phyloP scores from a whole-genome alignment of 2,888 invertebrate species.

The Drosophila greeni region DNA sequence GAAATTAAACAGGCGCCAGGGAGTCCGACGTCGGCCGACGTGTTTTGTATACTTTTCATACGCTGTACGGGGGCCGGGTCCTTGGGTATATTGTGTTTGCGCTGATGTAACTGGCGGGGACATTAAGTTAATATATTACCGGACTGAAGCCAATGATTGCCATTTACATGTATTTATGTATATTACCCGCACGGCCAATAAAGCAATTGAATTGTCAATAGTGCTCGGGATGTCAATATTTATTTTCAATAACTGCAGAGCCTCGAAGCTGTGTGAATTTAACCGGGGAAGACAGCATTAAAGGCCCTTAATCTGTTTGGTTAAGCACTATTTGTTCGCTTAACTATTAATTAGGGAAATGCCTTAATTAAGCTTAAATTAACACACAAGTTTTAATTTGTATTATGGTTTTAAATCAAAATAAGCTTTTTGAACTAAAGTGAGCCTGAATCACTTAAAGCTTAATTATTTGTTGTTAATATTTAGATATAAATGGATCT shows the following conservation, averaged over 20 bases:
- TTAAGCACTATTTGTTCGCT: conserved; percentile 1
- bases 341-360: neutral
- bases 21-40: conserved; percentile 25
- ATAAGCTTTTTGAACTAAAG: neutral
- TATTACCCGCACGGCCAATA: conserved; percentile 12
- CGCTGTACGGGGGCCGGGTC: conserved; percentile 6
- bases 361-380: neutral
- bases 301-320: neutral
- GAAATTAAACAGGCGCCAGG: conserved; percentile 69
- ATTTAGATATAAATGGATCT: neutral
- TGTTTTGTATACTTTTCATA: conserved; percentile 38
- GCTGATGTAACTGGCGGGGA: conserved; percentile 23
- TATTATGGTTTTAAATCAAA: neutral
- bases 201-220: conserved; percentile 15
- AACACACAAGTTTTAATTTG: neutral
- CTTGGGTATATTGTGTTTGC: conserved; percentile 6
- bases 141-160: conserved; percentile 9
- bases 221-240: conserved; percentile 10
- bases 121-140: conserved; percentile 27
- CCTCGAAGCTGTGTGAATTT: neutral
- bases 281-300: neutral
- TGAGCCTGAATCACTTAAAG: neutral
- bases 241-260: conserved; percentile 4
- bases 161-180: conserved; percentile 18
- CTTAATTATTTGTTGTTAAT: neutral